Conservation (phyloP, 2,888 invertebrate species). For the Pyrrhosoma nymphula region DNA sequence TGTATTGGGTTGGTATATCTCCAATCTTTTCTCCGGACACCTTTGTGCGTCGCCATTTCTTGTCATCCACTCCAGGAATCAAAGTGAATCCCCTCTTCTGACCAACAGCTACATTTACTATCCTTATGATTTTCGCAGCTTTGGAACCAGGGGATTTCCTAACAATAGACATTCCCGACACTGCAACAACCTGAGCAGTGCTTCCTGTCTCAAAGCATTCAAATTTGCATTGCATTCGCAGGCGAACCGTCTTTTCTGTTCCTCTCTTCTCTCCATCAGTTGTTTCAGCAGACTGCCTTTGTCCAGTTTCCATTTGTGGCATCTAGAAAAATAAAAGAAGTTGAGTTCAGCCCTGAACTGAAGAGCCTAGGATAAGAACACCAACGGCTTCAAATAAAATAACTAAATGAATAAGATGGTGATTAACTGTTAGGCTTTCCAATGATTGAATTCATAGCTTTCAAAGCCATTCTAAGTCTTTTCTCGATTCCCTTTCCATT, state of each 20-base stretch:
- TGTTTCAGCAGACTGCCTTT: constrained; percentile 70
- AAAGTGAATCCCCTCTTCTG: constrained; percentile 82
- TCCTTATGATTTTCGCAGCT: constrained; percentile 80
- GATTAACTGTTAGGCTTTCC: too few species aligned
- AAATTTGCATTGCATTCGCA: constrained; percentile 83
- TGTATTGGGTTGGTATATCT: constrained; percentile 85
- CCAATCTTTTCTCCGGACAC: constrained; percentile 83
- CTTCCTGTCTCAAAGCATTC: constrained; percentile 85
- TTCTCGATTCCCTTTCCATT: too few species aligned
- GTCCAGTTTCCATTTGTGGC: constrained; percentile 79
- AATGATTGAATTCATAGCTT: too few species aligned
- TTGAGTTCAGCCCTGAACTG: background rate
- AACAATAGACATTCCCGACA: constrained; percentile 82
- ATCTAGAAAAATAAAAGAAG: constrained; percentile 77
- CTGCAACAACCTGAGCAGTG: constrained; percentile 78
- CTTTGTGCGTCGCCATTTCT: constrained; percentile 81
- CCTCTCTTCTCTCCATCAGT: constrained; percentile 75
- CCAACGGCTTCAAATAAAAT: background rate
- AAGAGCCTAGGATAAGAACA: background rate
- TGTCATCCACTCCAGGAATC: constrained; percentile 83
- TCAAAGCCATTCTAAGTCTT: too few species aligned
- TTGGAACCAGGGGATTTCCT: constrained; percentile 79
- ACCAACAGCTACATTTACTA: constrained; percentile 82
- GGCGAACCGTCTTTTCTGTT: constrained; percentile 82
- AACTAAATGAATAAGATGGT: too few species aligned